These are phyloP conservation scores for Lepidocyrtoides sp. DNA, from an alignment of 2,888 invertebrate genomes.

Conservation along the genomic window DNA sequence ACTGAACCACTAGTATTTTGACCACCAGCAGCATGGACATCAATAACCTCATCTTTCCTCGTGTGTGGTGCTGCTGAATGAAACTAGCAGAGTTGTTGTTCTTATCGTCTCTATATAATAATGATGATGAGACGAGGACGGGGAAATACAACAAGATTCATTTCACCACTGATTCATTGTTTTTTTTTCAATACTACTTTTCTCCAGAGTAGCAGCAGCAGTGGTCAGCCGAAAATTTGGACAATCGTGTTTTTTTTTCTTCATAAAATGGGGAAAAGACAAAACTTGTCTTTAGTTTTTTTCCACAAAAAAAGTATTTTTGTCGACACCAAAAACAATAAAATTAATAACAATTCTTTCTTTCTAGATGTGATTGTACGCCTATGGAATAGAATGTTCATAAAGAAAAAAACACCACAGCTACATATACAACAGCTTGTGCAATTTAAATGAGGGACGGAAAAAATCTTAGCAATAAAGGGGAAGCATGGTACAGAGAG, in stretches of 20 bases:
- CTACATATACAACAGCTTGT: constrained; percentile 69
- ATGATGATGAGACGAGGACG: constrained; percentile 51
- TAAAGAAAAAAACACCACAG: not conserved
- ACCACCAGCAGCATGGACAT: constrained; percentile 48
- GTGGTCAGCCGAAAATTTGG: not conserved
- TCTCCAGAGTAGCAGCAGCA: constrained; percentile 10
- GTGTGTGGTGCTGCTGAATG: constrained; percentile 29
- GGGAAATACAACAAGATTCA: constrained; percentile 53
- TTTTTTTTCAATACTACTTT: constrained; percentile 24
- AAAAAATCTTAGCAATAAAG: not conserved
- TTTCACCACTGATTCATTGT: constrained; percentile 82
- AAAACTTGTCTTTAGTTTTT: constrained; percentile 60
- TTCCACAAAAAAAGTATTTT: constrained; percentile 44
- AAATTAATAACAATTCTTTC: constrained; percentile 61
- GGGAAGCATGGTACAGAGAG: constrained; percentile 56
- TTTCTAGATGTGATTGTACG: constrained; percentile 7
- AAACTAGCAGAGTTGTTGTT: constrained; percentile 75
- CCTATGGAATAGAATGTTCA: not conserved
- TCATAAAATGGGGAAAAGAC: constrained; percentile 13
- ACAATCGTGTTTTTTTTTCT: constrained; percentile 21
- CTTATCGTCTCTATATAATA: constrained; percentile 75
- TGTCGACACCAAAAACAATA: constrained; percentile 68
- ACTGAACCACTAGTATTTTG: constrained; percentile 31
- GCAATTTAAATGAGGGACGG: constrained; percentile 20
- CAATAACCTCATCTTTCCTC: constrained; percentile 75